Evolutionary conservation across 1,140 invertebrate genomes (phyloP).

Genomic region (Pseudomyrmex dendroicus): DNA sequence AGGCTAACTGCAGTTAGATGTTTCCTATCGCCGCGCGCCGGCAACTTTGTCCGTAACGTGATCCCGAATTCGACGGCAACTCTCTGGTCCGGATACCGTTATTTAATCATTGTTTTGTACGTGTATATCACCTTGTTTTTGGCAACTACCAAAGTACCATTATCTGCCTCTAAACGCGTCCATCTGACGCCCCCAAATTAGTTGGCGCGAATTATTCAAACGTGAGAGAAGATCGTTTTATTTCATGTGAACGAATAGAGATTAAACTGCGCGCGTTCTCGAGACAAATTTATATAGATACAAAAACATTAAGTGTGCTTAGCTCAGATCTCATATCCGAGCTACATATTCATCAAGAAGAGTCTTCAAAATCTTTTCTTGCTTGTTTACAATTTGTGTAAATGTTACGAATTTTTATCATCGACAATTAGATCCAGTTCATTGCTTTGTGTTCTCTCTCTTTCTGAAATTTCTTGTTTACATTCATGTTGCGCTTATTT

Average conservation of each 20-base stretch:
- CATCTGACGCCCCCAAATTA: not conserved
- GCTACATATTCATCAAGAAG: too few relatives aligned
- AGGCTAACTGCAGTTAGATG: slow-evolving; percentile 53
- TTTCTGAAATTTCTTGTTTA: not conserved
- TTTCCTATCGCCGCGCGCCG: slow-evolving; percentile 3
- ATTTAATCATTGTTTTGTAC: slow-evolving; percentile 45
- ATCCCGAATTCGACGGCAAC: slow-evolving; percentile 37
- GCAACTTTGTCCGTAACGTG: slow-evolving; percentile 48
- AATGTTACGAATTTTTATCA: too few relatives aligned
- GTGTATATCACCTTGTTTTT: slow-evolving; percentile 5
- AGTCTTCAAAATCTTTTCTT: too few relatives aligned
- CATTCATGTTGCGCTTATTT: not conserved
- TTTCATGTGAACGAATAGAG: not conserved
- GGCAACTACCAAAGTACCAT: not conserved
- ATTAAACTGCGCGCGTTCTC: too few relatives aligned
- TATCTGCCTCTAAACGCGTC: not conserved
- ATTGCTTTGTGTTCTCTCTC: too few relatives aligned
- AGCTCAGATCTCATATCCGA: too few relatives aligned
- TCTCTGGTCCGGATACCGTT: slow-evolving; percentile 3
- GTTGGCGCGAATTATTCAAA: not conserved
- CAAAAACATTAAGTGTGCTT: too few relatives aligned
- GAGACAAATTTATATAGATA: too few relatives aligned
- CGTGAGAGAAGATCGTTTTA: not conserved
- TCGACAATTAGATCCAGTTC: too few relatives aligned
- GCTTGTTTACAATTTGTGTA: too few relatives aligned